These are phyloP conservation scores for Notiomystis cincta DNA, from an alignment of 2,113 vertebrate species.

Conservation along the genomic window DNA sequence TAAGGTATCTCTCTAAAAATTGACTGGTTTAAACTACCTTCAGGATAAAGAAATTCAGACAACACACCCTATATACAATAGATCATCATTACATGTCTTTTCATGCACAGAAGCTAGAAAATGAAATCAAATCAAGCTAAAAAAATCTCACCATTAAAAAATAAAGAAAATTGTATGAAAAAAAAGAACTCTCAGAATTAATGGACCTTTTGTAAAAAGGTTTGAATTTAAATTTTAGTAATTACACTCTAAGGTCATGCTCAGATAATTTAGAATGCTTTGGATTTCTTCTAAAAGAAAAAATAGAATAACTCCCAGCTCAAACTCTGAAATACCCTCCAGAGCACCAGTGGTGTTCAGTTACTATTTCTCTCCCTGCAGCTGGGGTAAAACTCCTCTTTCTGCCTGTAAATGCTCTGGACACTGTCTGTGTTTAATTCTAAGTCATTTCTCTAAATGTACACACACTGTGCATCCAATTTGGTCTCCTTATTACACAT, in stretches of 20 bases:
- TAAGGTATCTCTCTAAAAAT: background rate
- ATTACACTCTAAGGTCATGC: background rate
- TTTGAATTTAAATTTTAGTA: background rate
- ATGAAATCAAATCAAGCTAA: background rate
- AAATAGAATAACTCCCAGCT: background rate
- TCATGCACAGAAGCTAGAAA: background rate
- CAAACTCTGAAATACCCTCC: background rate
- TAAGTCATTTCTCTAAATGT: slow-evolving; percentile 36
- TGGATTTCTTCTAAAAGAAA: background rate
- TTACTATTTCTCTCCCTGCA: background rate
- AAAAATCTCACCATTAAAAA: background rate
- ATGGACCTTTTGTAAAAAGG: background rate
- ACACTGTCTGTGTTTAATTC: slow-evolving; percentile 53
- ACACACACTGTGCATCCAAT: background rate
- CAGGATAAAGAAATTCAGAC: background rate
- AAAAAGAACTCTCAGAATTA: background rate
- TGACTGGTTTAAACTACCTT: background rate
- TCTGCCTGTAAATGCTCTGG: background rate
- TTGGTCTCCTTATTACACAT: slow-evolving; percentile 9
- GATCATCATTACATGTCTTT: background rate
- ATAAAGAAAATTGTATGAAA: background rate
- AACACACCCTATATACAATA: background rate
- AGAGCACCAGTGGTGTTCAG: background rate
- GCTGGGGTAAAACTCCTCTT: background rate
- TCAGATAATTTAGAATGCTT: background rate